A percentile compares a stretch with the other conserved stretches of the same genome.
Conservation (phyloP, 2,888 invertebrate species). For the Catocala nupta region DNA sequence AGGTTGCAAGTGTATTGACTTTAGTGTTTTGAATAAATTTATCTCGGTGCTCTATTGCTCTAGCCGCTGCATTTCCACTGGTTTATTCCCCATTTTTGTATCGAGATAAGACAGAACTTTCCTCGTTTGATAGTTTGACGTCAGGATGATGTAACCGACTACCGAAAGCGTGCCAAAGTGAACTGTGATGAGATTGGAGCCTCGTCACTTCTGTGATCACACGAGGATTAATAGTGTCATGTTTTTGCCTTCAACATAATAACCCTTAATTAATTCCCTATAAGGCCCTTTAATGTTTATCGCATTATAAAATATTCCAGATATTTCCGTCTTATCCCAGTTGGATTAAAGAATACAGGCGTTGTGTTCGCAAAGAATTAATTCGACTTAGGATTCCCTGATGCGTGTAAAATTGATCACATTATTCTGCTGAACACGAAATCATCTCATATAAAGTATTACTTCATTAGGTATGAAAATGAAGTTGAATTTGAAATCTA, state of each 20-base stretch:
- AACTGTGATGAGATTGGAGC: slow-evolving; percentile 60
- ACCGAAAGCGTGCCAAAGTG: slow-evolving; percentile 74
- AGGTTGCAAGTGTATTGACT: slow-evolving; percentile 87
- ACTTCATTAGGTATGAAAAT: slow-evolving; percentile 2
- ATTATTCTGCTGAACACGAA: slow-evolving; percentile 2
- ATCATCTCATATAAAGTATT: slow-evolving; percentile 6
- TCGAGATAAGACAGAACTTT: slow-evolving; percentile 65
- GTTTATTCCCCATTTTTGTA: slow-evolving; percentile 58
- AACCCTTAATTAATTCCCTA: slow-evolving; percentile 29
- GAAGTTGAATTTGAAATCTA: neutral
- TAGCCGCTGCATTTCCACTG: slow-evolving; percentile 71
- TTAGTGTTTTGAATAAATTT: slow-evolving; percentile 81
- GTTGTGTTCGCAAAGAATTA: slow-evolving; percentile 22
- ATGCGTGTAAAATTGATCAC: slow-evolving; percentile 23
- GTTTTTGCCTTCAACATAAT: slow-evolving; percentile 23
- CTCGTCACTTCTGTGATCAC: slow-evolving; percentile 51
- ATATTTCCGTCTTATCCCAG: slow-evolving; percentile 29
- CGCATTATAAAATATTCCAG: slow-evolving; percentile 33
- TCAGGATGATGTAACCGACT: slow-evolving; percentile 79
- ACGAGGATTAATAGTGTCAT: slow-evolving; percentile 35
- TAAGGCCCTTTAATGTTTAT: slow-evolving; percentile 23
- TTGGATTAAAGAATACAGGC: slow-evolving; percentile 24
- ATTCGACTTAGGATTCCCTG: slow-evolving; percentile 21
- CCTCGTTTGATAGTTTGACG: slow-evolving; percentile 74
- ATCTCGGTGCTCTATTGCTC: slow-evolving; percentile 77